Base-by-base conservation (phyloP, 2,888 invertebrate species). In the Patella depressa region DNA sequence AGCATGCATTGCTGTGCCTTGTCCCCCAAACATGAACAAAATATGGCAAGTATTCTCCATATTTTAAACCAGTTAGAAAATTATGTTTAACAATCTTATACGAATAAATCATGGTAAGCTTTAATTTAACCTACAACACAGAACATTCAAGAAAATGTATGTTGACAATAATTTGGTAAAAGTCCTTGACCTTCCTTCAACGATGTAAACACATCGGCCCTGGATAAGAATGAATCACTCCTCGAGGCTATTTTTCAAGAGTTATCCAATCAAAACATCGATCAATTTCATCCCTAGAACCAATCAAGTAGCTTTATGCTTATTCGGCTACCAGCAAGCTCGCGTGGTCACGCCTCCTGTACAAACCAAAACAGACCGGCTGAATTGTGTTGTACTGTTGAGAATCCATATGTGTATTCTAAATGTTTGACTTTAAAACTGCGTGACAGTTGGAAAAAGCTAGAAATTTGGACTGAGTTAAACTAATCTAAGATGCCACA, bases 401-500 rank as follows among this genome's bases (percentile, higher is more conserved):
- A 65, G 59, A 74, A 74, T 59, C 59, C 74, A 71, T 71, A 55
- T 24, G 24, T 15, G 65, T n/a, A 70, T 19, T 65, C 70, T 12
- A 69, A 77, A 59, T 29, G 71, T 76, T 71, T 53, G 73, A 59
- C 69, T 34, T 53, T 69, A 65, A 77, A 59, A 77, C 69, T 54
- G 54, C 17, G 55, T 78, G 78, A 78, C 78, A 75, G 72, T 78
- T 74, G 17, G 59, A 29, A 75, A 74, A 71, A 65, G 45, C 19
- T 59, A 45, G 55, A 72, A 55, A 53, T 53, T 74, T 75, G 71
- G 71, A 57, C 55, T 65, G 24, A 71, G 70, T 34, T 24, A 57
- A 53, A 74, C 74, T 71, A 53, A 75, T 59, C 59, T 59, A 83
- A 70, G 53, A 88, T 88, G 89, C 89, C 89, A 59, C 86, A 88